phyloP scores from a whole-genome alignment of 2,113 vertebrate genomes.

The Eleginops maclovinus region DNA sequence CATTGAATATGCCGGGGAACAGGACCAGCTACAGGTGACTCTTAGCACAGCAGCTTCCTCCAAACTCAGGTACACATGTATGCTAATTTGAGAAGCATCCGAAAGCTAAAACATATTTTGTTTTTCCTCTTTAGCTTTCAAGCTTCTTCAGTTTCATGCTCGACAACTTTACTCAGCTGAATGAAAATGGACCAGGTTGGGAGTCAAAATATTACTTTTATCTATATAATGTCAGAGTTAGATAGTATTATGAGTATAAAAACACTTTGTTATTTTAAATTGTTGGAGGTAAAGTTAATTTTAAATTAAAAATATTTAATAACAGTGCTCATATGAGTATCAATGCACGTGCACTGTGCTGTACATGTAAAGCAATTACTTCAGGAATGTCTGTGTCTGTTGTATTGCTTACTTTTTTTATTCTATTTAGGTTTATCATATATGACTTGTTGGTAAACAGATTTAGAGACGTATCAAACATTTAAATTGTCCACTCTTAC shows the following conservation, averaged over 20 bases:
- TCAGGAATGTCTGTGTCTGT: background rate
- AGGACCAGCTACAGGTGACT: slow-evolving; percentile 93
- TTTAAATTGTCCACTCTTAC: too few species aligned
- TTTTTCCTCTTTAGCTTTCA: slow-evolving; percentile 85
- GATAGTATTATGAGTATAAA: background rate
- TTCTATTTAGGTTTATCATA: background rate
- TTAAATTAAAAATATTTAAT: background rate
- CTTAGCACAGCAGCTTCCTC: background rate
- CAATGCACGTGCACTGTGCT: background rate
- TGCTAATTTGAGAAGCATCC: background rate
- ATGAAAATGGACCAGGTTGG: slow-evolving; percentile 86
- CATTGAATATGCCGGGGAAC: slow-evolving; percentile 95
- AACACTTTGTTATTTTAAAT: background rate
- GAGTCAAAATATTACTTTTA: background rate
- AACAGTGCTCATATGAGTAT: background rate
- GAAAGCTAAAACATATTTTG: background rate
- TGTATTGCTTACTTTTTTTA: background rate
- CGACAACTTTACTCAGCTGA: slow-evolving; percentile 86
- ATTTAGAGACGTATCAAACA: too few species aligned
- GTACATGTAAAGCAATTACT: background rate
- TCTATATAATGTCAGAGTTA: background rate
- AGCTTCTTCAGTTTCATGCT: slow-evolving; percentile 96
- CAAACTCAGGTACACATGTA: too few species aligned
- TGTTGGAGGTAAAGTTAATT: background rate
- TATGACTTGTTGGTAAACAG: too few species aligned